Percentiles rank a stretch among this genome's conserved stretches.
These are phyloP conservation scores for Myopa tessellatipennis DNA, from an alignment of 2,888 invertebrate species.

Conservation along the genomic window DNA sequence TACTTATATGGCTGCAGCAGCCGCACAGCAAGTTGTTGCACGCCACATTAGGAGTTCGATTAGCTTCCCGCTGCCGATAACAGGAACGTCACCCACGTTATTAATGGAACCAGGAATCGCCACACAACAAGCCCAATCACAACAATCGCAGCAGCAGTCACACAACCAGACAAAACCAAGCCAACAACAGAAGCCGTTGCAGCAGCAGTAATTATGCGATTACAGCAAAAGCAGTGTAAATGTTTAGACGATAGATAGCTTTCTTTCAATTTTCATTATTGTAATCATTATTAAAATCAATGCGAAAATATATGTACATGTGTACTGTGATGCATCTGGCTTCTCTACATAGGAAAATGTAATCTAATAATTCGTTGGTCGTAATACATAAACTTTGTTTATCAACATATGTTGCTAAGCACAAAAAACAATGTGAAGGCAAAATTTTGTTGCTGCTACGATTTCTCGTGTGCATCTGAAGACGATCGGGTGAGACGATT, in stretches of 20 bases:
- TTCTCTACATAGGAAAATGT: too few relatives aligned
- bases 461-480: too few relatives aligned
- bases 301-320: too few relatives aligned
- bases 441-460: too few relatives aligned
- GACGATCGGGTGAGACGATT: too few relatives aligned
- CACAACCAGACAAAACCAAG: background rate
- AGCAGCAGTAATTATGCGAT: background rate
- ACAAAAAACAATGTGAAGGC: too few relatives aligned
- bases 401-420: too few relatives aligned
- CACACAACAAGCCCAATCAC: constrained; percentile 24
- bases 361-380: too few relatives aligned
- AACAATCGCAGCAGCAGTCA: constrained; percentile 28
- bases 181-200: background rate
- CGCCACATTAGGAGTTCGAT: constrained; percentile 42
- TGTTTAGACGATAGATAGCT: background rate
- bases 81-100: constrained; percentile 25
- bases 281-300: background rate
- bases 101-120: background rate
- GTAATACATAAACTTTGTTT: too few relatives aligned
- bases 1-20: constrained; percentile 65
- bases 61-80: constrained; percentile 32
- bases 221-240: background rate
- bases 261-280: background rate
- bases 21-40: constrained; percentile 52
- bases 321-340: too few relatives aligned